Conservation (phyloP, 1,140 invertebrate genomes). For the Drosophila kikkawai region DNA sequence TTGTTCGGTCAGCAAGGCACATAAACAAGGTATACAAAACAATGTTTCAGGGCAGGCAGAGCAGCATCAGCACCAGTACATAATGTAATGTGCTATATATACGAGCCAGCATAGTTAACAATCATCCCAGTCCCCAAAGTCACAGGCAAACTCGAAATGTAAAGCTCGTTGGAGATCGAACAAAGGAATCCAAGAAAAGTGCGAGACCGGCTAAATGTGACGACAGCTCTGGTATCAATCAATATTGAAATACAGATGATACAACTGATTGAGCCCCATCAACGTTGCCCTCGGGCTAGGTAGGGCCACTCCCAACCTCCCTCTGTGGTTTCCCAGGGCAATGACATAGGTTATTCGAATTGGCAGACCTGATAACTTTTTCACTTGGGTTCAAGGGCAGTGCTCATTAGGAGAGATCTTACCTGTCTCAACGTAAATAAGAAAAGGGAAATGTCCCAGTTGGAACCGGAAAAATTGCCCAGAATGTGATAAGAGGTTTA, state of each 20-base stretch:
- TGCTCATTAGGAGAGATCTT: slow-evolving; percentile 3
- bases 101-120: slow-evolving; percentile 6
- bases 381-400: slow-evolving; percentile 39
- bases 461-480: slow-evolving; percentile 10
- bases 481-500: slow-evolving; percentile 21
- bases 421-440: slow-evolving; percentile 22
- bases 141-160: slow-evolving; percentile 54
- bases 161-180: slow-evolving; percentile 18
- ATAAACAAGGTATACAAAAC: slow-evolving; percentile 42
- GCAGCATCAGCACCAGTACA: slow-evolving; percentile 13
- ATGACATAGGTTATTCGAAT: slow-evolving; percentile 49
- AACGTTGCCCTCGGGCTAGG: slow-evolving; percentile 42
- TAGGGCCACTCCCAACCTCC: slow-evolving; percentile 18
- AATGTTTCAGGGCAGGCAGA: slow-evolving; percentile 42
- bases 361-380: slow-evolving; percentile 32
- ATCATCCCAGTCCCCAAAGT: slow-evolving; percentile 15
- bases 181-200: slow-evolving; percentile 42
- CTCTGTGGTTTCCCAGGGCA: slow-evolving; percentile 29
- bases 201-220: slow-evolving; percentile 40
- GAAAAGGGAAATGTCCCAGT: slow-evolving; percentile 12
- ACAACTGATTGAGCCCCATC: slow-evolving; percentile 53
- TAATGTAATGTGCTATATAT: slow-evolving; percentile 16
- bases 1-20: slow-evolving; percentile 44
- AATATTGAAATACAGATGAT: slow-evolving; percentile 58
- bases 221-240: slow-evolving; percentile 43